Conservation (phyloP, 2,888 invertebrate genomes). For the Morinoia aosen region DNA sequence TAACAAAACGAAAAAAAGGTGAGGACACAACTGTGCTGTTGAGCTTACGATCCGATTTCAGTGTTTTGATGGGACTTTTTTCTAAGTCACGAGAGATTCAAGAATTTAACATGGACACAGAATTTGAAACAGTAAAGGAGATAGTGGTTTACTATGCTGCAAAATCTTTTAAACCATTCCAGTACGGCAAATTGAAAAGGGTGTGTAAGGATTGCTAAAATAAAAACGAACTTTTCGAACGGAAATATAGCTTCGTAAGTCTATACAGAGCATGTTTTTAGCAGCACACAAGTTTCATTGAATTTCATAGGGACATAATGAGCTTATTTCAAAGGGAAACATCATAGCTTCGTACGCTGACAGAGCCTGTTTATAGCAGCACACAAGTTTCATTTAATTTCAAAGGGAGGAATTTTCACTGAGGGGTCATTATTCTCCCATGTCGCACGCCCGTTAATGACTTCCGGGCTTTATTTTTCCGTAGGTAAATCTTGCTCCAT, state of each 20-base stretch:
- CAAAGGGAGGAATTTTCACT: background rate
- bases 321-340: background rate
- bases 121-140: background rate
- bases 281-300: background rate
- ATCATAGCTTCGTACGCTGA: background rate
- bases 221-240: background rate
- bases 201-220: background rate
- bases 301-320: background rate
- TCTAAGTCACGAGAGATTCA: background rate
- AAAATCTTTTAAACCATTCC: background rate
- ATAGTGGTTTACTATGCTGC: background rate
- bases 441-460: slow-evolving; percentile 33
- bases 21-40: background rate
- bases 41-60: background rate
- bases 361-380: background rate
- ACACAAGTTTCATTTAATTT: background rate
- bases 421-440: slow-evolving; percentile 28
- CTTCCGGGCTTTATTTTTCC: slow-evolving; percentile 46
- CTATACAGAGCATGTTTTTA: background rate
- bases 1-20: background rate
- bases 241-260: background rate
- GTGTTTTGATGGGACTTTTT: background rate
- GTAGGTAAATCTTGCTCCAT: slow-evolving; percentile 36
- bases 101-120: background rate
- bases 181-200: background rate